Base-by-base conservation (phyloP, 2,888 invertebrate species). In the Malacosoma neustria region DNA sequence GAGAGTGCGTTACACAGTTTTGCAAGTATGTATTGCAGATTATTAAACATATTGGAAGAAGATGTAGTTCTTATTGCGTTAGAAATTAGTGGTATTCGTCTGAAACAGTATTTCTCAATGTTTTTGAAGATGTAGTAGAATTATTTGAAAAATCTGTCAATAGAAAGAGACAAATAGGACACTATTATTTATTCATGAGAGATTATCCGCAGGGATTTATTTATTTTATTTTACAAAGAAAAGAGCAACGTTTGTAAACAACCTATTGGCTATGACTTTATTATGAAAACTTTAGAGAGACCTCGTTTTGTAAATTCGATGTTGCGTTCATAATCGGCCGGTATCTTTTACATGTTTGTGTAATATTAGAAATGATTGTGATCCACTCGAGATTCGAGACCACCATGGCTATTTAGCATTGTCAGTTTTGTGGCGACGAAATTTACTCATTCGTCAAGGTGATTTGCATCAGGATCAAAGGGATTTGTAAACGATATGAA, bases 151-250 rank as follows among this genome's bases (percentile, higher is more conserved):
- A 68, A 66, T 59, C 66, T 74, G 80, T 81, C 79, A 81, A 76
- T 72, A 65, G 65, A 76, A 64, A 74, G 22, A 22, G 22, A 22
- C 22, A 22, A 22, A 22, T 22, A 22, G 22, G 22, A 22, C 22
- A 22, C 66, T 66, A 69, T 70, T 72, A 80, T 75, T 75, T 81
- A 82, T 84, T 84, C 84, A 85, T 81, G 70, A 74, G 59, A 71
- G 82, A 82, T 84, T 80, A 81, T 68, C 65, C 54, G 54, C 45
- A 45, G 39, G 67, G 70, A 72, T 72, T 68, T 66, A 65, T 64
- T 60, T 60, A 61, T 60, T 60, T 66, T 72, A 73, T 72, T 70
- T 65, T 50, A 63, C 59, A 63, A 56, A 57, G 62, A 62, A 72
- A 71, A 73, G 72, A 70, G 71, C 72, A 66, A 53, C 61, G 63